phyloP scores from a whole-genome alignment of 2,113 vertebrate genomes.

The Terrapene triunguis region DNA sequence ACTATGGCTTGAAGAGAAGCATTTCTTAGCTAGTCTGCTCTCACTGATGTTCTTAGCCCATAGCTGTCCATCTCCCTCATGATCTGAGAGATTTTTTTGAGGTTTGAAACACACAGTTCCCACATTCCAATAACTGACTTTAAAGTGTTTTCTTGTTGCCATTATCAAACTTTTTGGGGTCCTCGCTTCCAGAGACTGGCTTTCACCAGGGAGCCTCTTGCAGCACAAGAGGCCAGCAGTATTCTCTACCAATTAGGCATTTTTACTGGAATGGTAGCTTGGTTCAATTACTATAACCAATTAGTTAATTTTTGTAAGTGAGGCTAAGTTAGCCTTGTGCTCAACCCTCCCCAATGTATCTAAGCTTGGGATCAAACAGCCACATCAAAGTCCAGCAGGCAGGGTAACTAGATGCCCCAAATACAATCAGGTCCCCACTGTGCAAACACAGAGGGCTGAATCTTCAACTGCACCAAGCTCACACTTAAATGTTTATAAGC shows the following conservation, averaged over 20 bases:
- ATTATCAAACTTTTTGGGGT: neutral
- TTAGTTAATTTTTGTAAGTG: neutral
- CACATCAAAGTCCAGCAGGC: neutral
- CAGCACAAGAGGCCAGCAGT: neutral
- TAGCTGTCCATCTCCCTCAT: neutral
- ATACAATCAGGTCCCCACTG: neutral
- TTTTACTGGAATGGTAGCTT: neutral
- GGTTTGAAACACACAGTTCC: neutral
- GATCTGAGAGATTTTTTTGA: neutral
- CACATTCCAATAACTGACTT: neutral
- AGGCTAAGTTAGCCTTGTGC: neutral
- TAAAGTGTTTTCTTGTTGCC: neutral
- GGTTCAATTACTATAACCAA: neutral
- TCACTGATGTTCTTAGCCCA: neutral
- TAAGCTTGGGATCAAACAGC: neutral
- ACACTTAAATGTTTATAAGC: neutral
- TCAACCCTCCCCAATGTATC: neutral
- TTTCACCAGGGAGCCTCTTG: neutral
- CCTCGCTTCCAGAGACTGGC: neutral
- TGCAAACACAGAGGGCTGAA: neutral
- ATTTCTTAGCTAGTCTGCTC: neutral
- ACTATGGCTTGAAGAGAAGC: neutral
- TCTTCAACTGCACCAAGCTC: neutral
- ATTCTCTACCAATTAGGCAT: neutral
- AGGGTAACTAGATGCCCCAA: neutral